phyloP scores from a whole-genome alignment of 2,113 vertebrate genomes.

The Cyphomyrus discorhynchus region DNA sequence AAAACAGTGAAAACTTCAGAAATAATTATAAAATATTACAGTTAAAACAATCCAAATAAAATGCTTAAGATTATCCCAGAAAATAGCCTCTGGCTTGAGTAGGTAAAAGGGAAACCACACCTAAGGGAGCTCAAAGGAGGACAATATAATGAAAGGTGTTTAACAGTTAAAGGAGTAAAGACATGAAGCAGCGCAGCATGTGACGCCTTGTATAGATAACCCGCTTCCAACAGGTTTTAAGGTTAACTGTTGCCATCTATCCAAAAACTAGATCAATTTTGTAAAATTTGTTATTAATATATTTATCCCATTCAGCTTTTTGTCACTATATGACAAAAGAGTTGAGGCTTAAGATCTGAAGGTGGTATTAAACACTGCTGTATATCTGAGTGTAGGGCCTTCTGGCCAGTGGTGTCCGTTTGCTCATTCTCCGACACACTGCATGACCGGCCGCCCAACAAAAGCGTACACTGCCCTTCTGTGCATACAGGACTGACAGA shows the following conservation, averaged over 20 bases:
- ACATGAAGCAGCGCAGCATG: neutral
- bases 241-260: neutral
- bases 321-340: neutral
- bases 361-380: neutral
- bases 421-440: too few species aligned
- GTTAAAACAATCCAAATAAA: neutral
- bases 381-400: neutral
- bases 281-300: neutral
- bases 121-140: neutral
- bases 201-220: neutral
- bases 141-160: neutral
- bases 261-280: neutral
- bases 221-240: neutral
- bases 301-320: neutral
- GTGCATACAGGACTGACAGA: too few species aligned
- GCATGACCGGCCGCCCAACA: too few species aligned
- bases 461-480: too few species aligned
- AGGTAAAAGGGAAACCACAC: neutral
- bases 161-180: neutral
- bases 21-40: neutral
- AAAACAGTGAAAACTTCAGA: neutral
- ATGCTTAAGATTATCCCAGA: neutral
- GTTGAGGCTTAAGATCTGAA: neutral
- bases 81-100: neutral
- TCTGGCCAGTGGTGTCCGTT: neutral